Percentiles rank a stretch among this genome's conserved stretches.
phyloP scores from a whole-genome alignment of 2,113 vertebrate species.

The Chroicocephalus ridibundus region DNA sequence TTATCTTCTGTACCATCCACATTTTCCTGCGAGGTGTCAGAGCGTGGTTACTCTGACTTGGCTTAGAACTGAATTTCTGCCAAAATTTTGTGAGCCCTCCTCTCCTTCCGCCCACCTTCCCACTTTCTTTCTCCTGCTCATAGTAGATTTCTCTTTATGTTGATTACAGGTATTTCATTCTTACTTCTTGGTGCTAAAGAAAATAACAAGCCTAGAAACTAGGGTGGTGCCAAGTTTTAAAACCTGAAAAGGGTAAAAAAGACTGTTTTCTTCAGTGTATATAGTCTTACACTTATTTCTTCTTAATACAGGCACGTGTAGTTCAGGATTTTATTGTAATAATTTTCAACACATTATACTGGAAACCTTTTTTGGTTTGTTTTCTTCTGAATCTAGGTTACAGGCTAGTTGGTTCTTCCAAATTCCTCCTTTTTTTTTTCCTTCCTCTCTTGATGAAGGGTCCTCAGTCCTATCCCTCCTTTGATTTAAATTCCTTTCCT shows the following conservation, averaged over 20 bases:
- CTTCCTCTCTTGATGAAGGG: background rate
- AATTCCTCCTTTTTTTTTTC: background rate
- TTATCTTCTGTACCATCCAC: background rate
- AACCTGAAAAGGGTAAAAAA: background rate
- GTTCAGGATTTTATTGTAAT: background rate
- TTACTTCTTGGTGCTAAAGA: background rate
- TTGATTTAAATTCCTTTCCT: background rate
- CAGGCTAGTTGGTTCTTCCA: background rate
- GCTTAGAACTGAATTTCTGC: background rate
- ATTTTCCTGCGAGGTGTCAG: slow-evolving; percentile 22
- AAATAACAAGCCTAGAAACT: background rate
- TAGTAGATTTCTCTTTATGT: background rate
- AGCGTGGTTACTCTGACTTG: background rate
- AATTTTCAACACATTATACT: background rate
- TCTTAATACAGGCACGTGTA: background rate
- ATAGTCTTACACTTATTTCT: background rate
- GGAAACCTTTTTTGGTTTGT: background rate
- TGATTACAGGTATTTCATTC: background rate
- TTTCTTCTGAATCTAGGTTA: background rate
- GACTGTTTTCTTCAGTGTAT: background rate
- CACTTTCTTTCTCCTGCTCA: background rate
- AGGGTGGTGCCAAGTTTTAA: background rate
- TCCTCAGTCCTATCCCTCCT: background rate
- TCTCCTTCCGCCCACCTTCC: background rate
- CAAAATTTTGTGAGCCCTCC: background rate